phyloP scores from a whole-genome alignment of 2,888 invertebrate genomes.

The Fissipunctia ypsillon region DNA sequence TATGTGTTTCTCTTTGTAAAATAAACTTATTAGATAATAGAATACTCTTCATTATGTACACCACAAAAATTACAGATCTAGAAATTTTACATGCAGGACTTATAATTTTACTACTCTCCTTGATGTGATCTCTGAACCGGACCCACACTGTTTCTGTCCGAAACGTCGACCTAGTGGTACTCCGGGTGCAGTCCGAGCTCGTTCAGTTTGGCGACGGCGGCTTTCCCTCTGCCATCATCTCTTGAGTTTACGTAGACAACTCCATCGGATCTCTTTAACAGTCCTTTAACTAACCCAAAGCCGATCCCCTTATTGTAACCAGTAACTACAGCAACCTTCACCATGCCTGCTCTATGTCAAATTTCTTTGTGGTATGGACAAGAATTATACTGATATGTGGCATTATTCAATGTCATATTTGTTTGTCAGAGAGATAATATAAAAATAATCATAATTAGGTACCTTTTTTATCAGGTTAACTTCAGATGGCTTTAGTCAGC shows the following conservation, averaged over 20 bases:
- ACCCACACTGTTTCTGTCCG: conserved; percentile 86
- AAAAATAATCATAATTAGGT: conserved; percentile 18
- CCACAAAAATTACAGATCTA: too few species aligned
- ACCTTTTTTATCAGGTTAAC: too few species aligned
- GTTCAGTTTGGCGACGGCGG: conserved; percentile 72
- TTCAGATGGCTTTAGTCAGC: too few species aligned
- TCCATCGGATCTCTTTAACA: conserved; percentile 91
- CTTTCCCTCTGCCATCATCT: conserved; percentile 71
- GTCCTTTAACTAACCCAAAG: conserved; percentile 90
- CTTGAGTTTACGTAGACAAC: conserved; percentile 89
- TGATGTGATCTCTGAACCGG: conserved; percentile 90
- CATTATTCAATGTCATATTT: conserved; percentile 7
- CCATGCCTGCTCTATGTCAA: background rate
- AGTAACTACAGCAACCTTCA: conserved; percentile 86
- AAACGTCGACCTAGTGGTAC: conserved; percentile 66
- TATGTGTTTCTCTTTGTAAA: too few species aligned
- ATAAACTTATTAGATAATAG: too few species aligned
- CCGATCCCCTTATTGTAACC: conserved; percentile 93
- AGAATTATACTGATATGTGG: background rate
- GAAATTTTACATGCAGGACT: too few species aligned
- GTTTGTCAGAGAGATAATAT: conserved; percentile 21
- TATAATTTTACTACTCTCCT: too few species aligned
- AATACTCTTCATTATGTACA: too few species aligned
- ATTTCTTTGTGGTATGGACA: conserved; percentile 12
- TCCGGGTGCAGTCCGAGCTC: conserved; percentile 65